A percentile compares a stretch with the other conserved stretches of the same genome.
Conservation (phyloP, 1,140 invertebrate genomes). For the Papilio polytes region DNA sequence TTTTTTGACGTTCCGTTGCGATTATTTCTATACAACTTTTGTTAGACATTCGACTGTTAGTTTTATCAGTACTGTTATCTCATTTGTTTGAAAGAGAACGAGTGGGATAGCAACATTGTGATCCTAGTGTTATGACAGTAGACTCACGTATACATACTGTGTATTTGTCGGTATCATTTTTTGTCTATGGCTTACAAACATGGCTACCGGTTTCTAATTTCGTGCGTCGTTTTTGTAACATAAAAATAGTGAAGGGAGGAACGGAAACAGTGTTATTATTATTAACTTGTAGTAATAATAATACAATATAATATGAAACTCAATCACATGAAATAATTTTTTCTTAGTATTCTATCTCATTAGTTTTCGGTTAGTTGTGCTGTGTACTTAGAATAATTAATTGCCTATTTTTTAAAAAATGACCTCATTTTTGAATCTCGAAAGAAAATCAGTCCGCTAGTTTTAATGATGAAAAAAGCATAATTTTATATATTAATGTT, state of each 20-base stretch:
- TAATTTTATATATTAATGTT: slow-evolving; percentile 71
- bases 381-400: slow-evolving; percentile 81
- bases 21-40: neutral
- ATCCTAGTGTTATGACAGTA: neutral
- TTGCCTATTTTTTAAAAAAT: slow-evolving; percentile 64
- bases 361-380: slow-evolving; percentile 82
- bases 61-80: neutral
- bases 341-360: slow-evolving; percentile 76
- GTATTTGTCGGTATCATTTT: slow-evolving; percentile 22
- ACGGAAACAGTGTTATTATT: slow-evolving; percentile 21
- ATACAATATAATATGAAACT: slow-evolving; percentile 63
- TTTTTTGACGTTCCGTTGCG: neutral
- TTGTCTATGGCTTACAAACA: slow-evolving; percentile 14
- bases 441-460: slow-evolving; percentile 78
- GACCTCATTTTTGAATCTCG: slow-evolving; percentile 78
- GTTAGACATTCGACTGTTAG: neutral
- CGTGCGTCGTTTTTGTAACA: slow-evolving; percentile 7
- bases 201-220: slow-evolving; percentile 28
- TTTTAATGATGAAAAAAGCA: slow-evolving; percentile 67
- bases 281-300: neutral
- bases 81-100: neutral
- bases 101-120: neutral
- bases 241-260: slow-evolving; percentile 11
- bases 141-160: neutral
- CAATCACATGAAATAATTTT: slow-evolving; percentile 57